Conservation (phyloP, 2,888 invertebrate species). For the Coenonympha arcania region DNA sequence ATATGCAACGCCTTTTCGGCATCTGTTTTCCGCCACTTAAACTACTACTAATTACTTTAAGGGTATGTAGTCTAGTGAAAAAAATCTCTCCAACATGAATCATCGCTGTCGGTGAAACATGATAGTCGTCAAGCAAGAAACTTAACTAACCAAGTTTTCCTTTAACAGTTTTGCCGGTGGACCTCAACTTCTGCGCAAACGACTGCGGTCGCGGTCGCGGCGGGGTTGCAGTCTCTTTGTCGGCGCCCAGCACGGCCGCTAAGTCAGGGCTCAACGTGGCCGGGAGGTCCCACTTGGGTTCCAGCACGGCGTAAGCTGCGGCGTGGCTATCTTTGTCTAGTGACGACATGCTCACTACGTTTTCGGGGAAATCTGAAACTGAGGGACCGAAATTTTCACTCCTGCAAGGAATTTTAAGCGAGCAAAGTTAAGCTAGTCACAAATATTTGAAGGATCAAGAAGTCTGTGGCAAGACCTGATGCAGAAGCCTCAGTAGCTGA, state of each 20-base stretch:
- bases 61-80: too few species aligned
- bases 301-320: constrained; percentile 44
- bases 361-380: constrained; percentile 79
- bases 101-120: too few species aligned
- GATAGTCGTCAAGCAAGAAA: too few species aligned
- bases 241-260: constrained; percentile 28
- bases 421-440: too few species aligned
- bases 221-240: constrained; percentile 54
- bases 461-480: too few species aligned
- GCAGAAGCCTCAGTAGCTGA: too few species aligned
- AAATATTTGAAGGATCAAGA: too few species aligned
- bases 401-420: too few species aligned
- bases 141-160: constrained; percentile 70
- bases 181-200: constrained; percentile 89
- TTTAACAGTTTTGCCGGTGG: constrained; percentile 88
- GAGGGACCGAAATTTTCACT: not conserved
- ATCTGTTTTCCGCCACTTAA: too few species aligned
- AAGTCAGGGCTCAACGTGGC: constrained; percentile 25
- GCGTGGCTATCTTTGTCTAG: constrained; percentile 55
- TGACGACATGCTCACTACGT: constrained; percentile 63
- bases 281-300: constrained; percentile 48
- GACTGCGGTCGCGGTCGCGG: constrained; percentile 80
- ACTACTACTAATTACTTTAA: too few species aligned
- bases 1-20: too few species aligned
- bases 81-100: too few species aligned